Evolutionary conservation across 1,140 invertebrate species (phyloP), one percentile per base, ranked within the genome.

Genomic region (Brachionus manjavacas): DNA sequence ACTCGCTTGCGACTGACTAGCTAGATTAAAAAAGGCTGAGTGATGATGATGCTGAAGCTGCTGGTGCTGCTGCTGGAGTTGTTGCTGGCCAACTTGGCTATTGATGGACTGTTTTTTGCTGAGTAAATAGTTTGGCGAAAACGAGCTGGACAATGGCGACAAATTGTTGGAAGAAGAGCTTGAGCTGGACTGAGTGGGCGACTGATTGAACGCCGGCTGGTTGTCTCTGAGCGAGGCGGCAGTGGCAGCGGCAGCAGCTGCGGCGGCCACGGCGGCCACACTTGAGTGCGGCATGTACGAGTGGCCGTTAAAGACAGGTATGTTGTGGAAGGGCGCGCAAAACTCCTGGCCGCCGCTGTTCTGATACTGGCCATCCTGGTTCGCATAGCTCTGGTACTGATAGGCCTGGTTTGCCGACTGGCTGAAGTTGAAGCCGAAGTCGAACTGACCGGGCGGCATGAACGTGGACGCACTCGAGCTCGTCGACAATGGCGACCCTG

Each of bases 201-300:
- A 76, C 49, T 76, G 72, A 6, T 49, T 76, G 11, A 46, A 49
- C 12, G 31, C 6, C 4, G 72, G 43, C 25, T 49, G 41, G 2
- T 23, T 49, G 7, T 76, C 72, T 52, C 72, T 46, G 11, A 76
- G 25, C 3, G 72, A 20, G 4, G 72, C 72, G 49, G 72, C 72
- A 14, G 72, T 76, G n/a, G 72, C 70, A n/a, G 70, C 72, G 23
- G 72, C 72, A 28, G 72, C 72, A 25, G 72, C 72, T 20, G 72
- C 72, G 11, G 72, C 72, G 25, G 72, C 72, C 41, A 76, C 72
- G n/a, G 72, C 72, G 49, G 72, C 72, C 6, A 76, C 72, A 76
- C 72, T 76, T 9, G 25, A 35, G 25, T 76, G 72, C 12, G 72
- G 41, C 25, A 76, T 28, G 46, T 76, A 76, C 8, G 43, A 49